A percentile compares a stretch with the other conserved stretches of the same genome.
These are phyloP conservation scores for Megalonaias nervosa DNA, from an alignment of 1,140 invertebrate species.

Conservation along the genomic window DNA sequence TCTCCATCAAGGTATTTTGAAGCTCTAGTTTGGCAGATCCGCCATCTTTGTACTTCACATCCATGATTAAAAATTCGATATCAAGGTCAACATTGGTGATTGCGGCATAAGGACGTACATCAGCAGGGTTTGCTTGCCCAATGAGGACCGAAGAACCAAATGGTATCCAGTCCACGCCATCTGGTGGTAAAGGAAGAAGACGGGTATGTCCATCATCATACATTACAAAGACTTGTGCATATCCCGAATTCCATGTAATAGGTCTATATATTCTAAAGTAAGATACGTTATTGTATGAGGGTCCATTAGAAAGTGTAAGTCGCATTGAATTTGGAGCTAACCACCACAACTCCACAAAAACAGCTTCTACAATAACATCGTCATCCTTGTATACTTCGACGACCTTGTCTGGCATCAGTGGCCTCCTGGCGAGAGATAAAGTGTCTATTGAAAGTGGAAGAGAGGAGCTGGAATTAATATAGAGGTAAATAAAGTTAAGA, in stretches of 20 bases:
- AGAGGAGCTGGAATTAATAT: conserved; percentile 32
- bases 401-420: conserved; percentile 29
- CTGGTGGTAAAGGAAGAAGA: no score
- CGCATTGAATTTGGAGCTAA: conserved; percentile 38
- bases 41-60: conserved; percentile 40
- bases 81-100: conserved; percentile 36
- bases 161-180: no score
- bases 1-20: conserved; percentile 26
- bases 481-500: no score
- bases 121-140: conserved; percentile 35
- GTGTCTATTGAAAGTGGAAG: conserved; percentile 23
- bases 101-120: conserved; percentile 34
- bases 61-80: conserved; percentile 19
- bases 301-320: conserved; percentile 20
- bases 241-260: conserved; percentile 30
- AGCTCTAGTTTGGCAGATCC: conserved; percentile 27
- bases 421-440: conserved; percentile 30
- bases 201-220: no score
- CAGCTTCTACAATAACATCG: conserved; percentile 37
- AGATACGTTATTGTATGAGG: conserved; percentile 30
- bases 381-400: conserved; percentile 28
- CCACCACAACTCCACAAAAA: conserved; percentile 51
- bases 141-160: conserved; percentile 43
- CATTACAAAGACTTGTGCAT: conserved; percentile 46
- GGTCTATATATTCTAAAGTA: conserved; percentile 40